Evolutionary conservation across 2,797 vertebrate genomes (phyloP), one percentile per base, ranked within the genome.

Genomic region (Linurgus olivaceus): DNA sequence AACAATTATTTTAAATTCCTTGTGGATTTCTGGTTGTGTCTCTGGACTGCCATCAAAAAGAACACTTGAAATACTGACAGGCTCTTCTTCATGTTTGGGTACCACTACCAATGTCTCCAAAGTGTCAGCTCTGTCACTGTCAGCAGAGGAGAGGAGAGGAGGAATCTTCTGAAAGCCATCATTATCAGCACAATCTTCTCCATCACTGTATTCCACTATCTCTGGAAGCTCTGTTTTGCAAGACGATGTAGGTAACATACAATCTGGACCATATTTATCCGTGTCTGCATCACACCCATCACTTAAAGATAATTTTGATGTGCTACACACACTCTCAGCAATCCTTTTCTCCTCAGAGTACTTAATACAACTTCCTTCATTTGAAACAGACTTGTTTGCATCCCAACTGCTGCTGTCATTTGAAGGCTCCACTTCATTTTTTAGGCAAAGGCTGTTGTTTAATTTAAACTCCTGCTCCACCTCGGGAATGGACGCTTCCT

Each of bases 401-500:
- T 72, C 63, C 8, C 28, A 17, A 6, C 7, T 8, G 13, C 9
- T 13, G 4, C 17, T 5, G 5, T 13, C 42, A 26, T 17, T 21
- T 28, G 71, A 52, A 65, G 14, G 26, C 0, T 4, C 11, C 21
- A 3, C 33, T 4, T 11, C 2, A 2, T 12, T 42, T 45, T 48
- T 31, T 1, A 23, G 5, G 17, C 19, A 24, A 47, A 13, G 0
- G 5, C 8, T n/a, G 3, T 3, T 17, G 28, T 14, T 66, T 5
- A 33, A 57, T n/a, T 12, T 4, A 4, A 21, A 33, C 50, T 58
- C 75, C 59, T 8, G 17, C 16, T 66, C 28, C 14, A 11, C 35
- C 25, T 54, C 24, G 1, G 21, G 14, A 37, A 58, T 0, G 0
- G 11, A 7, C 1, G 0, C 7, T 3, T 10, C 28, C 9, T 10